A percentile compares a stretch with the other conserved stretches of the same genome.
Conservation (phyloP, 1,140 invertebrate species). For the Drosophila albomicans region DNA sequence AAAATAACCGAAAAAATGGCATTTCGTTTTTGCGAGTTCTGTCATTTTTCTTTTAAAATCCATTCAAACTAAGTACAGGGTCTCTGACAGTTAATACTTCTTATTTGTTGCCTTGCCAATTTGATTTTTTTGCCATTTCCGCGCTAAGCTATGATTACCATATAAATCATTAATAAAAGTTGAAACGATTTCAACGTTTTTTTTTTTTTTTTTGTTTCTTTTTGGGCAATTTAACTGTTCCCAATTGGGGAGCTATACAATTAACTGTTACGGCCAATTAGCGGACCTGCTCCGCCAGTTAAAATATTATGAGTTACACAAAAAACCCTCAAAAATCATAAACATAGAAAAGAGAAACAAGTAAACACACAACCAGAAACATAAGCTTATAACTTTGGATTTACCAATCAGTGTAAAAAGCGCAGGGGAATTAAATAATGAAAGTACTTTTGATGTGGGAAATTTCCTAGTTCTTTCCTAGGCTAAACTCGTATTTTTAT, state of each 20-base stretch:
- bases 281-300: background rate
- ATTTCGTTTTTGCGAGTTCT: too few species aligned
- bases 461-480: too few species aligned
- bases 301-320: conserved; percentile 1
- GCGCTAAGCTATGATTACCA: background rate
- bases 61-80: conserved; percentile 1
- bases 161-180: conserved; percentile 21
- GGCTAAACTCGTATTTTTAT: too few species aligned
- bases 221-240: background rate
- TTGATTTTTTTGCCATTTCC: background rate
- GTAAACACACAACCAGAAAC: background rate
- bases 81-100: background rate
- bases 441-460: too few species aligned
- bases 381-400: too few species aligned
- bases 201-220: background rate
- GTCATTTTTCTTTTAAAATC: too few species aligned
- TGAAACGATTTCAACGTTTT: background rate
- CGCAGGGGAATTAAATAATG: too few species aligned
- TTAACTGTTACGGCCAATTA: conserved; percentile 12
- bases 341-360: background rate
- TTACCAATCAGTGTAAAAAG: too few species aligned
- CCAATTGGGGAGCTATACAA: conserved; percentile 2
- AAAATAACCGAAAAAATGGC: too few species aligned
- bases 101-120: background rate
- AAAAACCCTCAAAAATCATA: background rate